Conservation (phyloP, 2,888 invertebrate species). For the Ennomos quercinarius region DNA sequence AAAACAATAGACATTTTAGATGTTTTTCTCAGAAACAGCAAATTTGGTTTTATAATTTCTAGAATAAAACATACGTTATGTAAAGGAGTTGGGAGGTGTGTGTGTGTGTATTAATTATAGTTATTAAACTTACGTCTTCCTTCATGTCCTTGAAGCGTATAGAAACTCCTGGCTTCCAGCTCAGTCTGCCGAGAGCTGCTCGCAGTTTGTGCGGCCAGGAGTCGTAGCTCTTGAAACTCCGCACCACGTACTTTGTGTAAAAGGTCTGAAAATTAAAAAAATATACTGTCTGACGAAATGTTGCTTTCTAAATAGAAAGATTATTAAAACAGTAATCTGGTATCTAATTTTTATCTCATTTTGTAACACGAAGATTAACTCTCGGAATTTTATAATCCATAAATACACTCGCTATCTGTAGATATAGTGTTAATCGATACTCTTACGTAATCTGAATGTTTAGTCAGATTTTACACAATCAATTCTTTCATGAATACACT, state of each 20-base stretch:
- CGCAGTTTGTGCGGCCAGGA: slow-evolving; percentile 87
- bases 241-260: slow-evolving; percentile 88
- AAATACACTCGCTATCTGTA: too few relatives aligned
- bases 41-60: slow-evolving; percentile 47
- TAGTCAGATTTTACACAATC: too few relatives aligned
- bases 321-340: too few relatives aligned
- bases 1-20: slow-evolving; percentile 66
- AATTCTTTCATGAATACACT: too few relatives aligned
- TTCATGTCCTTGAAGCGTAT: slow-evolving; percentile 89
- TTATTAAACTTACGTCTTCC: slow-evolving; percentile 87
- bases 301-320: too few relatives aligned
- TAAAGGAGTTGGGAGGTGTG: too few relatives aligned
- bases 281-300: neutral
- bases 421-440: too few relatives aligned
- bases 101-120: too few relatives aligned
- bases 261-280: slow-evolving; percentile 83
- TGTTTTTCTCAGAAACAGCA: slow-evolving; percentile 77
- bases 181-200: slow-evolving; percentile 91
- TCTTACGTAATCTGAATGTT: too few relatives aligned
- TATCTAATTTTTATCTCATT: too few relatives aligned
- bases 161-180: slow-evolving; percentile 91
- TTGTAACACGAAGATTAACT: too few relatives aligned
- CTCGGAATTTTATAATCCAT: too few relatives aligned
- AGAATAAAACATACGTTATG: neutral
- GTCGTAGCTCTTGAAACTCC: slow-evolving; percentile 84